Conservation (phyloP, 2,113 vertebrate genomes). For the Lichenostomus cassidix region DNA sequence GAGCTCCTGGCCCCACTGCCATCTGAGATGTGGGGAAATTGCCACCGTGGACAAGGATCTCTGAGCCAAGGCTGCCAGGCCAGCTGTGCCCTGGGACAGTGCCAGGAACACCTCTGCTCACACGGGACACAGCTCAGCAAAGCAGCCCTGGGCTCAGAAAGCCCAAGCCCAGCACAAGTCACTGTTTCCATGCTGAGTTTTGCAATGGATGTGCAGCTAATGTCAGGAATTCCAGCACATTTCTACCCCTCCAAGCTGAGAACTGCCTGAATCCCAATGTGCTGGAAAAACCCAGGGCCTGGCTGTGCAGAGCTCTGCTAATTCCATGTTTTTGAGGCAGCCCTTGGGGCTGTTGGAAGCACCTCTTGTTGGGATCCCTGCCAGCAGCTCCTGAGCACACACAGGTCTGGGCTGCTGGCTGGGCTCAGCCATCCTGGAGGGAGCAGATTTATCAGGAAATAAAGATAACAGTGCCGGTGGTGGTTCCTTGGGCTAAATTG, state of each 20-base stretch:
- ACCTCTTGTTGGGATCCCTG: neutral
- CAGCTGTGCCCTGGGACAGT: neutral
- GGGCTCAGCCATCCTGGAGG: neutral
- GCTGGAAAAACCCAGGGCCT: neutral
- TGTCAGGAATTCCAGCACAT: neutral
- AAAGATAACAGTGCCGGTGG: neutral
- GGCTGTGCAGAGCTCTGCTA: neutral
- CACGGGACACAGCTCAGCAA: rapidly evolving
- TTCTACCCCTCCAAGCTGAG: neutral
- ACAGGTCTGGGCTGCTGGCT: neutral
- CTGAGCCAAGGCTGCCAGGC: neutral
- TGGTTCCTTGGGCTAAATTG: neutral
- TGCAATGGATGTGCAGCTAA: neutral
- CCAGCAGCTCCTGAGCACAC: neutral
- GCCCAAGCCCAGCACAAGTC: neutral
- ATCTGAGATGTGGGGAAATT: neutral
- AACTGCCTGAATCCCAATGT: neutral
- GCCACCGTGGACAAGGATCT: neutral
- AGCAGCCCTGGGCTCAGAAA: neutral
- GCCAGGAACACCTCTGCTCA: neutral
- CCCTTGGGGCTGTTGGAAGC: neutral
- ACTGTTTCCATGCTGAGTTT: neutral
- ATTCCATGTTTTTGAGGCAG: neutral
- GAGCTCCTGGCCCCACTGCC: neutral
- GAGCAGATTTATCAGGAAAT: neutral